phyloP scores from a whole-genome alignment of 2,113 vertebrate species.

The Etheostoma cragini region DNA sequence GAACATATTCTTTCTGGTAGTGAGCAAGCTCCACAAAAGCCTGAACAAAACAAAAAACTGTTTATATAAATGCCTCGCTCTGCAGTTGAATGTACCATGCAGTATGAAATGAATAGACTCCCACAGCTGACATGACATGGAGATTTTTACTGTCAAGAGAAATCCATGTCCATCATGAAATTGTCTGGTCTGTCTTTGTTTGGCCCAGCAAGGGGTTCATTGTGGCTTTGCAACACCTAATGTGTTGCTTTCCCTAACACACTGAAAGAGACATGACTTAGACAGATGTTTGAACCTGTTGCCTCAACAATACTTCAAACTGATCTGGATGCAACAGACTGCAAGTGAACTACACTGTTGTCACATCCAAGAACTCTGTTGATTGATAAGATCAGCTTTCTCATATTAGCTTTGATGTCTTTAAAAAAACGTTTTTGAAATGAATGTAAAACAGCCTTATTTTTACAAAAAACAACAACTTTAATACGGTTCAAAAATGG shows the following conservation, averaged over 20 bases:
- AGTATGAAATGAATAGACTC: slow-evolving; percentile 43
- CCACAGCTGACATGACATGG: slow-evolving; percentile 45
- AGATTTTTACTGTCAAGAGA: slow-evolving; percentile 34
- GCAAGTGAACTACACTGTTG: slow-evolving; percentile 3
- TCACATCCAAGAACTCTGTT: slow-evolving; percentile 8
- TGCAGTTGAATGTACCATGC: background rate
- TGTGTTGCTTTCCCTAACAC: slow-evolving; percentile 34
- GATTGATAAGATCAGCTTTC: background rate
- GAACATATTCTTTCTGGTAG: background rate
- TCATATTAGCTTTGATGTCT: slow-evolving; percentile 1
- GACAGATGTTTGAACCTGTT: slow-evolving; percentile 18
- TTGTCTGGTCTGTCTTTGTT: slow-evolving; percentile 47
- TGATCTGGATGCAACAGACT: slow-evolving; percentile 41
- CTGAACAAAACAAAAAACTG: slow-evolving; percentile 4
- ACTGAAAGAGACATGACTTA: slow-evolving; percentile 41
- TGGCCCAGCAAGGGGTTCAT: slow-evolving; percentile 33
- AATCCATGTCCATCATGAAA: slow-evolving; percentile 44
- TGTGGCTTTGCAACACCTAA: slow-evolving; percentile 41
- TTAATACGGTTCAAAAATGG: background rate
- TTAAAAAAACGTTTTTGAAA: background rate
- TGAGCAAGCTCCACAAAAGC: slow-evolving; percentile 7
- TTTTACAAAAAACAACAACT: background rate
- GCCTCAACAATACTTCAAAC: slow-evolving; percentile 19
- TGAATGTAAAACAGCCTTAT: background rate
- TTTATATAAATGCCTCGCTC: background rate